phyloP scores from a whole-genome alignment of 2,113 vertebrate genomes.

The Syngnathus typhle region DNA sequence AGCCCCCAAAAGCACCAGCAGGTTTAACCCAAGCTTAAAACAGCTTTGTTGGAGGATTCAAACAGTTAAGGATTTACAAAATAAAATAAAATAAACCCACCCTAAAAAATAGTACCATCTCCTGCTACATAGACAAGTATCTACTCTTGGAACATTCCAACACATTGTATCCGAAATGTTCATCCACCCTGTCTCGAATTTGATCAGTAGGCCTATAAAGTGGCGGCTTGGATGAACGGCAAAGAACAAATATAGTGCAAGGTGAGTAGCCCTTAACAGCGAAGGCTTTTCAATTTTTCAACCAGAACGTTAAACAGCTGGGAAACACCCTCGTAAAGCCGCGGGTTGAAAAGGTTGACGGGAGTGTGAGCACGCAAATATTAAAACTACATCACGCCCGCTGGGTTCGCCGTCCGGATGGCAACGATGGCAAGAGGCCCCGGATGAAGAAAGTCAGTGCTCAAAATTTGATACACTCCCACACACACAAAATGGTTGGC shows the following conservation, averaged over 20 bases:
- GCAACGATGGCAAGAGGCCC: conserved; percentile 32
- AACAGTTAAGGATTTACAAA: conserved; percentile 12
- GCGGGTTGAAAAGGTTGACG: conserved; percentile 10
- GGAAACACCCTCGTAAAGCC: conserved; percentile 42
- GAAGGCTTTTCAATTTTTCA: conserved; percentile 41
- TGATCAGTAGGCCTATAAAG: conserved; percentile 56
- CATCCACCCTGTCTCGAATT: conserved; percentile 40
- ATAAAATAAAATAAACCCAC: neutral
- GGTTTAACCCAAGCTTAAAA: conserved; percentile 51
- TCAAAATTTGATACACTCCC: neutral
- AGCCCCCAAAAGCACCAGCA: conserved; percentile 38
- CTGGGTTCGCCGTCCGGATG: neutral
- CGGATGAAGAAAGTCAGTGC: conserved; percentile 39
- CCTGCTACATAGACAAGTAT: conserved; percentile 44
- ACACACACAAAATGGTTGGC: too few relatives aligned
- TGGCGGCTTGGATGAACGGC: conserved; percentile 24
- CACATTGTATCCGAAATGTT: conserved; percentile 31
- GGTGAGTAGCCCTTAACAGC: conserved; percentile 58
- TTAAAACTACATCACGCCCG: conserved; percentile 22
- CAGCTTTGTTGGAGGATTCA: neutral
- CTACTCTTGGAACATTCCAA: conserved; percentile 45
- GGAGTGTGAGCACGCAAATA: conserved; percentile 15
- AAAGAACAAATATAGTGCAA: conserved; percentile 34
- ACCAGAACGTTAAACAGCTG: conserved; percentile 7
- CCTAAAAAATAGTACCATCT: conserved; percentile 5